Evolutionary conservation across 2,888 invertebrate species (phyloP), one percentile per base, ranked within the genome.

Genomic region (Eilema depressum): DNA sequence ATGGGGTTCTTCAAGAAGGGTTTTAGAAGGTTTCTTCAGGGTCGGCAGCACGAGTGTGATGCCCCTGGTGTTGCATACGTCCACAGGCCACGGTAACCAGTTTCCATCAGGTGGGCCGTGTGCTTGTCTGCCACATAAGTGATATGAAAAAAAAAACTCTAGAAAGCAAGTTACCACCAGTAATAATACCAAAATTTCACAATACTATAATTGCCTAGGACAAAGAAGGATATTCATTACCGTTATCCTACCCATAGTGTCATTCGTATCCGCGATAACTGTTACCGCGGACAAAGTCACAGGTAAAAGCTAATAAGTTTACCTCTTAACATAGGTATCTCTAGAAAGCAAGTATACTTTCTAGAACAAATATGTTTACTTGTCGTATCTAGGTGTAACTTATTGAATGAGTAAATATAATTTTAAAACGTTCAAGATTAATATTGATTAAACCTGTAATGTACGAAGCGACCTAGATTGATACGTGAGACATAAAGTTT

Each of bases 381-480:
- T 59, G 20, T 60, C n/a, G 3, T 75, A 80, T 75, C 78, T 76
- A 80, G 81, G 79, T 81, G 76, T 73, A 78, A 69, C 62, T 64
- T 84, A 74, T 84, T 83, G 83, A 83, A 77, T 76, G n/a, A 76
- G 71, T 76, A 78, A 76, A 80, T 78, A 78, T 78, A 78, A 77
- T 80, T 83, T 83, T 77, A 79, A 83, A 86, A 79, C 81, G 82
- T 59, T 81, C 76, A 76, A 61, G 86, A 86, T 87, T 83, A 82
- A 79, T 73, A 77, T 76, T 81, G 92, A 92, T 92, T 91, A 85
- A 69, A 77, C 76, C 71, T 73, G 47, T 75, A 79, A 76, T 72
- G 66, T 76, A 73, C 83, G 85, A 88, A 92, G 90, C 91, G 93
- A 91, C 94, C 94, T 81, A 89, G 73, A 87, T 93, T 88, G 92